These are phyloP conservation scores for Synanthedon formicaeformis DNA, from an alignment of 2,888 invertebrate species.

Conservation along the genomic window DNA sequence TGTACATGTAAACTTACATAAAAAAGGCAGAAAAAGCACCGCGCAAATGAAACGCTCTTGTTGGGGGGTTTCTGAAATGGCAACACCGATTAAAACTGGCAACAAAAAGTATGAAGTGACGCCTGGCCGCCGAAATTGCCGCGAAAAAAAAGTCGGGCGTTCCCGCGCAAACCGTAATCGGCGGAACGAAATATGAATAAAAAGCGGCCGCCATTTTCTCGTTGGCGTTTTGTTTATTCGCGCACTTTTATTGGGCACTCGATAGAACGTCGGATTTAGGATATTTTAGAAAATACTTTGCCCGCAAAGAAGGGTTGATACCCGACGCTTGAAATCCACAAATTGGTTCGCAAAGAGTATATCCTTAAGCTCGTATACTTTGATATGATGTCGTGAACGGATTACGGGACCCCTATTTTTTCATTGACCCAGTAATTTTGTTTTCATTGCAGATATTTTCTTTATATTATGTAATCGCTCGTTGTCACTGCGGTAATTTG, in stretches of 20 bases:
- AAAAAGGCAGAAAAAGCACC: slow-evolving; percentile 9
- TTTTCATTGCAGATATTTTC: slow-evolving; percentile 1
- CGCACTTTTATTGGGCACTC: slow-evolving; percentile 19
- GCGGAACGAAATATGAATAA: slow-evolving; percentile 51
- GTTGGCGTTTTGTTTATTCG: slow-evolving; percentile 38
- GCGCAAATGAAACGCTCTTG: slow-evolving; percentile 33
- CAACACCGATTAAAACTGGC: slow-evolving; percentile 61
- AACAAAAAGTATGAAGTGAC: slow-evolving; percentile 41
- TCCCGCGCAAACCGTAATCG: slow-evolving; percentile 46
- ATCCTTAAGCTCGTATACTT: background rate
- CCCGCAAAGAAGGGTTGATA: background rate
- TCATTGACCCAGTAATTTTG: slow-evolving; percentile 1
- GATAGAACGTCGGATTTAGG: slow-evolving; percentile 22
- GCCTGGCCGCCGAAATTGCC: slow-evolving; percentile 38
- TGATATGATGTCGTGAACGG: background rate
- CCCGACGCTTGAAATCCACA: background rate
- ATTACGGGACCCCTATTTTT: background rate
- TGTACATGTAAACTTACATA: background rate
- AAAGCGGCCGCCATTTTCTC: slow-evolving; percentile 38
- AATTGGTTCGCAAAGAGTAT: background rate
- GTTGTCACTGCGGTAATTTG: slow-evolving; percentile 6
- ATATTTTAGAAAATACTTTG: slow-evolving; percentile 18
- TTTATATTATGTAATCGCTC: background rate
- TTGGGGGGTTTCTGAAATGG: slow-evolving; percentile 37
- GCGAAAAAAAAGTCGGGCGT: slow-evolving; percentile 38